Evolutionary conservation across 2,797 vertebrate genomes (phyloP).

Genomic region (Sebastes steindachneri): DNA sequence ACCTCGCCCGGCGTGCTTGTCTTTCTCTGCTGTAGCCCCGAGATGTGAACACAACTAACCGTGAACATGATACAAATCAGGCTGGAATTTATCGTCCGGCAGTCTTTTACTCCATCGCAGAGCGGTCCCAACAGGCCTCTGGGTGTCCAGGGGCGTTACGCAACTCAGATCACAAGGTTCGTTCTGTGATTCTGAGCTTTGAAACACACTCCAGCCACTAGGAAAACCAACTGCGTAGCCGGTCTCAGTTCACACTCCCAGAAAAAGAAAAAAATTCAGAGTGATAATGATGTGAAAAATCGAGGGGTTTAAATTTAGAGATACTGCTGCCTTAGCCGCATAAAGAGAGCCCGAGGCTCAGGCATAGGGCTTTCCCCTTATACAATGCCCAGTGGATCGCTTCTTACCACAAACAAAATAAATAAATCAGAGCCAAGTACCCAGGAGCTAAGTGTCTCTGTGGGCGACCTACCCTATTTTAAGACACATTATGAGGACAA

Average conservation of each 20-base stretch:
- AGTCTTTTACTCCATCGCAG: not conserved
- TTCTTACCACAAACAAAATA: constrained; percentile 69
- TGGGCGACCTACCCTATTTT: constrained; percentile 64
- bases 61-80: constrained; percentile 28
- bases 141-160: constrained; percentile 27
- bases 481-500: constrained; percentile 49
- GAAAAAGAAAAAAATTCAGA: constrained; percentile 23
- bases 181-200: constrained; percentile 23
- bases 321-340: constrained; percentile 43
- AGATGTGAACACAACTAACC: constrained; percentile 23
- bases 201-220: constrained; percentile 32
- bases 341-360: constrained; percentile 56
- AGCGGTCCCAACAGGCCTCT: not conserved
- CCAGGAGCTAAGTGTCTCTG: constrained; percentile 52
- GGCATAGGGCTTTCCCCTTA: constrained; percentile 55
- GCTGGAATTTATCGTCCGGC: not conserved
- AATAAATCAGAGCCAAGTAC: constrained; percentile 73
- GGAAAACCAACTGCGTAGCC: not conserved
- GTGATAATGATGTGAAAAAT: constrained; percentile 52
- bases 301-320: constrained; percentile 50
- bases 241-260: constrained; percentile 24
- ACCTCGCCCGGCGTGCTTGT: constrained; percentile 20
- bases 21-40: constrained; percentile 17
- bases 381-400: constrained; percentile 56
- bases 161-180: constrained; percentile 29